phyloP scores from a whole-genome alignment of 2,797 vertebrate genomes.

The Eulemur coronatus region DNA sequence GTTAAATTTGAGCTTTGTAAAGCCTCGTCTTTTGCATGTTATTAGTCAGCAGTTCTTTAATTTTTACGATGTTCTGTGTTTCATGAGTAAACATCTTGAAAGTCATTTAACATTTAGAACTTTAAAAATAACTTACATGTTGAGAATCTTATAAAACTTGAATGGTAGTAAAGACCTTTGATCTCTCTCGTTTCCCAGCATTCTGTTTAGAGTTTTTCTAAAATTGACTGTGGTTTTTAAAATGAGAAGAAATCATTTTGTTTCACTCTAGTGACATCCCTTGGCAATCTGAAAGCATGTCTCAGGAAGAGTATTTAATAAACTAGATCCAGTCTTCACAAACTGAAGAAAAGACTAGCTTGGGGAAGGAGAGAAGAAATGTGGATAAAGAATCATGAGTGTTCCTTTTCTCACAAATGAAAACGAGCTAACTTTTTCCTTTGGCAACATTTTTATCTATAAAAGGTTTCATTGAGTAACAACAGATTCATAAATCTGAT shows the following conservation, averaged over 20 bases:
- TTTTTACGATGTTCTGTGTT: background rate
- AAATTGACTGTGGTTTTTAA: background rate
- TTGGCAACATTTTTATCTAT: conserved; percentile 21
- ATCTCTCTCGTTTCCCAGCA: conserved; percentile 6
- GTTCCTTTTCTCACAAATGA: conserved; percentile 20
- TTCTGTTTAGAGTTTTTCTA: conserved; percentile 18
- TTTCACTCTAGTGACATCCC: conserved; percentile 11
- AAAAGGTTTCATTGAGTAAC: conserved; percentile 22
- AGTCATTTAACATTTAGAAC: conserved; percentile 36
- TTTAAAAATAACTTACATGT: conserved; percentile 21
- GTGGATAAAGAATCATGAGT: background rate
- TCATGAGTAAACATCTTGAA: conserved; percentile 17
- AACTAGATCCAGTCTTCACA: background rate
- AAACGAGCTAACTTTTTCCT: background rate
- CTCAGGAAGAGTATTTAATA: background rate
- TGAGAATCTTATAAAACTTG: conserved; percentile 42
- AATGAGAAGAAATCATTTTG: conserved; percentile 15
- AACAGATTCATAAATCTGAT: conserved; percentile 25
- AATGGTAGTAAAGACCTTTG: background rate
- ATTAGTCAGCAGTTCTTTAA: background rate
- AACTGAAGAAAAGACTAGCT: background rate
- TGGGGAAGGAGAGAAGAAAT: conserved; percentile 6
- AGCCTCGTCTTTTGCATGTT: conserved; percentile 3
- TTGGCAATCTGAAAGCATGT: conserved; percentile 37
- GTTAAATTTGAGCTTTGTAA: conserved; percentile 26